Base-by-base conservation (phyloP, 2,113 vertebrate species). In the Axis porcinus region DNA sequence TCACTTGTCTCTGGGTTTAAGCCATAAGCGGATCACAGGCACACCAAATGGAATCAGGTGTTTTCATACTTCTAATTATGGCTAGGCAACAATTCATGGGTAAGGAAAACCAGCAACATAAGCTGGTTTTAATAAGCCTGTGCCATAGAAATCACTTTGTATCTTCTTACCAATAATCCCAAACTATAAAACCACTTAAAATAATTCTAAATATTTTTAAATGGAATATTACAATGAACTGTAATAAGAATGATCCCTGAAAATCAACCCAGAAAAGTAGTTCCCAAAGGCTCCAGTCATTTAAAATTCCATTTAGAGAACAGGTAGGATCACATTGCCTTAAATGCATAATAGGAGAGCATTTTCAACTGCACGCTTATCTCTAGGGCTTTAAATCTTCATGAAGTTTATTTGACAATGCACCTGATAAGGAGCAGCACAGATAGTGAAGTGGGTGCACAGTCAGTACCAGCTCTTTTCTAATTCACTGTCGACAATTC, bases 231-330 rank as follows among this genome's bases (percentile, higher is more conserved):
- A 54, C 58, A 2, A 19, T 86, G 64, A 91, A 25, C 58, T 86
- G 6, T 58, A 84, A 25, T 97, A 97, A 97, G 95, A 96, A 87
- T 7, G 17, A 98, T 83, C 62, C 76, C 81, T 82, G 76, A 36
- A 98, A 98, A 98, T 88, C 86, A 91, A 40, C 76, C 12, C 14
- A 15, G 67, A 79, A 97, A 98, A 98, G 33, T 70, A 76, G 16
- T 95, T 97, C 89, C 11, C 95, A 93, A 88, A 23, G 67, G 70
- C 74, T 95, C 45, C 0, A 82, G 91, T 70, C 88, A 27, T 70
- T 97, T 96, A 95, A 97, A 97, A 98, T 97, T 93, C 97, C 10
- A 16, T 86, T 98, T 97, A 85, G 86, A 97, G 82, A 92, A 58
- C 89, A 93, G 92, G 97, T 92, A 89, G 92, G 21, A 97, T 96